These are phyloP conservation scores for Nesoenas mayeri DNA, from an alignment of 2,113 vertebrate genomes.

Conservation along the genomic window DNA sequence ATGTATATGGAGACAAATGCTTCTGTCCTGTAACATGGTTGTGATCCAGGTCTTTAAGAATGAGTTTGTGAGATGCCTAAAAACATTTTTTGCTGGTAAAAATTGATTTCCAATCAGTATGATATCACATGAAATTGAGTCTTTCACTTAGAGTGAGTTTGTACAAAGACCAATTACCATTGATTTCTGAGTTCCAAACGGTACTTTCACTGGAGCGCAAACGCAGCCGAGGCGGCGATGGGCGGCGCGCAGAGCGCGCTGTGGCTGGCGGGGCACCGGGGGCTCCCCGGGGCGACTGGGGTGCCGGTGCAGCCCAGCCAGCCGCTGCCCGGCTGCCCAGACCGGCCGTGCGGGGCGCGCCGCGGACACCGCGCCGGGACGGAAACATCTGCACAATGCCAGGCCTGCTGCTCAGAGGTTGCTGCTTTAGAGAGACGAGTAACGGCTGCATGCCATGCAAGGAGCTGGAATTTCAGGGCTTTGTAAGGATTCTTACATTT, in stretches of 20 bases:
- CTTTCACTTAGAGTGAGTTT: conserved; percentile 57
- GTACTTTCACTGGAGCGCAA: not conserved
- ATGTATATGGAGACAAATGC: not conserved
- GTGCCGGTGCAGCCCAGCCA: too few relatives aligned
- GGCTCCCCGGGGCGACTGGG: too few relatives aligned
- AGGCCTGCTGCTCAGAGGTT: not conserved
- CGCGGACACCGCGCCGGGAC: too few relatives aligned
- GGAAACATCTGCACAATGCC: not conserved
- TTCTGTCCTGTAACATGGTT: not conserved
- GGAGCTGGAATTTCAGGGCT: not conserved
- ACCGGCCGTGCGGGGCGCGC: too few relatives aligned
- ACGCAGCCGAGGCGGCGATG: not conserved
- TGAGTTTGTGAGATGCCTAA: conserved; percentile 2
- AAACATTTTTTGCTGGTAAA: conserved; percentile 29
- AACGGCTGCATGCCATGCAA: not conserved
- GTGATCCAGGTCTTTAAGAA: conserved; percentile 13
- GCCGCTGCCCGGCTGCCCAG: too few relatives aligned
- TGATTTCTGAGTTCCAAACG: conserved; percentile 10
- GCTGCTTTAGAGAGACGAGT: not conserved
- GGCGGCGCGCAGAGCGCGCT: not conserved
- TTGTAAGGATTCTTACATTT: not conserved
- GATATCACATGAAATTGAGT: conserved; percentile 10
- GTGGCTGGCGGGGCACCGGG: too few relatives aligned
- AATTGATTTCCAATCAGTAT: conserved; percentile 58
- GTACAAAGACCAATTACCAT: conserved; percentile 45